Evolutionary conservation across 2,113 vertebrate genomes (phyloP).

Genomic region (Xenotilapia leptura): DNA sequence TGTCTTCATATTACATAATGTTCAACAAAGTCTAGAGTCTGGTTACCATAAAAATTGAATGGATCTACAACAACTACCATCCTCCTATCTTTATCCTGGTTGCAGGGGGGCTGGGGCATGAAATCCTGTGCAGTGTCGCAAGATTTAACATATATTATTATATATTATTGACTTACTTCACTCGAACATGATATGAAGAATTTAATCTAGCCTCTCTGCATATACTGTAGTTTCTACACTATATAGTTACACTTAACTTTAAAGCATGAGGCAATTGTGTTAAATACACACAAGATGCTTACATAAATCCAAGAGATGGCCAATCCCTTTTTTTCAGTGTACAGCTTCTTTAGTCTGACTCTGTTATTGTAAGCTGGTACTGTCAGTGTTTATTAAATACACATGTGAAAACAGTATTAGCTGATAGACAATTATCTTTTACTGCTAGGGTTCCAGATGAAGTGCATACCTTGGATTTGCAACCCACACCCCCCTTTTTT

Average conservation of each 20-base stretch:
- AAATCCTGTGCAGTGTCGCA: too few species aligned
- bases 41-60: too few species aligned
- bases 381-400: background rate
- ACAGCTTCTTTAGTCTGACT: background rate
- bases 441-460: background rate
- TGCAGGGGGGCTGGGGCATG: too few species aligned
- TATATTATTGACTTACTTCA: background rate
- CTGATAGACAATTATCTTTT: background rate
- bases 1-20: too few species aligned
- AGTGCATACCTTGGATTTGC: background rate
- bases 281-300: background rate
- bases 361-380: background rate
- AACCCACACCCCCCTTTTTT: fast-evolving
- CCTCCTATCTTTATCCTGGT: too few species aligned
- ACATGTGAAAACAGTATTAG: background rate
- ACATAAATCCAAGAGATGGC: background rate
- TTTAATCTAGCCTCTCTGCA: background rate
- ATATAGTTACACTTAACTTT: background rate
- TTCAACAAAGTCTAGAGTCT: too few species aligned
- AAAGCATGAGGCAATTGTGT: background rate
- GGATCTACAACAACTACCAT: too few species aligned
- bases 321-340: background rate
- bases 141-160: too few species aligned
- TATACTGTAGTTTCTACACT: background rate
- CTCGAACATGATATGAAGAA: background rate